Conservation (phyloP, 1,140 invertebrate genomes). For the Dendroctonus valens region DNA sequence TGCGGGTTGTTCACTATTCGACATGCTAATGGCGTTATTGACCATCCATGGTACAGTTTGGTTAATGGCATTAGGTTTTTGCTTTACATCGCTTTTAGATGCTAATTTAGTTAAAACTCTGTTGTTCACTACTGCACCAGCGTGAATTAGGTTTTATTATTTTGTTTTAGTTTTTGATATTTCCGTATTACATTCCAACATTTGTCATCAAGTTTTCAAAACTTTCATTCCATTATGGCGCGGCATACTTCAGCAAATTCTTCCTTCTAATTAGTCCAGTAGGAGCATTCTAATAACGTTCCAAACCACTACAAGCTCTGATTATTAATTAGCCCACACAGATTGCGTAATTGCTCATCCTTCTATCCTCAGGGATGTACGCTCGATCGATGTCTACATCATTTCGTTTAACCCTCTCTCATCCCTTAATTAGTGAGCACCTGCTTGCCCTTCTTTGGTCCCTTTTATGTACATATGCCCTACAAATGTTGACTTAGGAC, state of each 20-base stretch:
- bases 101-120: neutral
- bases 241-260: neutral
- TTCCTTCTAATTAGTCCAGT: neutral
- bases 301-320: conserved; percentile 13
- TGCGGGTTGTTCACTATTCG: neutral
- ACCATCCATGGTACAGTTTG: neutral
- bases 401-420: conserved; percentile 37
- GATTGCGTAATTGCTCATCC: conserved; percentile 45
- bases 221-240: neutral
- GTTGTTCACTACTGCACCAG: neutral
- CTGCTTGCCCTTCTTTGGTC: conserved; percentile 23
- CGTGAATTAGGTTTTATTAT: neutral
- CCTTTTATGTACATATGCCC: conserved; percentile 29
- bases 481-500: conserved; percentile 36
- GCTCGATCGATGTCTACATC: conserved; percentile 44
- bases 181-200: neutral
- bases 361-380: conserved; percentile 42
- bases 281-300: neutral
- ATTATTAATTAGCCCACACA: conserved; percentile 44
- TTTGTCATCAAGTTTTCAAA: neutral
- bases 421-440: conserved; percentile 42
- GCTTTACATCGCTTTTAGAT: neutral
- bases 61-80: neutral
- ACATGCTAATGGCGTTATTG: neutral
- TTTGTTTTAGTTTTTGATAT: neutral